Evolutionary conservation across 2,113 vertebrate species (phyloP).

Genomic region (Castor canadensis): DNA sequence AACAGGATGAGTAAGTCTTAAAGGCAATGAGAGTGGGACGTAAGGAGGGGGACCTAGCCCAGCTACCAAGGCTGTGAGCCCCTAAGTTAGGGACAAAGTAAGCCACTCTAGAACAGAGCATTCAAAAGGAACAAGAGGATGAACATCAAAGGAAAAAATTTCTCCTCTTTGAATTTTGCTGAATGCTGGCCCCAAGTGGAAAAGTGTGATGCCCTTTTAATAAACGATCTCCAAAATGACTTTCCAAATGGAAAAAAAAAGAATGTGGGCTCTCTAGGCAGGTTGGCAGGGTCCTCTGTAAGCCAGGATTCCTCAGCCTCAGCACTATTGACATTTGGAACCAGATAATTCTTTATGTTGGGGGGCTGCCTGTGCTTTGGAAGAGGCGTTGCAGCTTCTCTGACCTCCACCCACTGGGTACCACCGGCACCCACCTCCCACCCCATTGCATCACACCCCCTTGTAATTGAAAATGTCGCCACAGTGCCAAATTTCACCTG

Average conservation of each 20-base stretch:
- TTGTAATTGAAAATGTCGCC: not conserved
- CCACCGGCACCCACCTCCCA: not conserved
- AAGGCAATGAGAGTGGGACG: not conserved
- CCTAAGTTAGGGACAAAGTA: not conserved
- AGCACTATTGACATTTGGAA: not conserved
- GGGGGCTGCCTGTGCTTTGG: not conserved
- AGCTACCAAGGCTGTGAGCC: not conserved
- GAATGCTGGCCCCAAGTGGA: not conserved
- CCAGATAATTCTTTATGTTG: not conserved
- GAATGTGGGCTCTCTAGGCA: not conserved
- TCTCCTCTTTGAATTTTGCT: not conserved
- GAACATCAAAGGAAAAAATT: not conserved
- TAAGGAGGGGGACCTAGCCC: not conserved
- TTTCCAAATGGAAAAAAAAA: slow-evolving; percentile 8
- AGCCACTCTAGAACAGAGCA: not conserved
- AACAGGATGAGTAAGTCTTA: not conserved
- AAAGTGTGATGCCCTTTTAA: not conserved
- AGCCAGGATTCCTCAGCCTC: not conserved
- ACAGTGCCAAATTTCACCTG: not conserved
- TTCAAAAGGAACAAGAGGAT: not conserved
- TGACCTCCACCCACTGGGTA: too few relatives aligned
- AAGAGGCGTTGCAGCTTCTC: not conserved
- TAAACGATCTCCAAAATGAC: not conserved
- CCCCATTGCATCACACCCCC: fast-evolving
- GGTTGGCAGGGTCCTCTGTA: not conserved